Evolutionary conservation across 2,113 vertebrate species (phyloP).

Genomic region (Ploceus nigricollis): DNA sequence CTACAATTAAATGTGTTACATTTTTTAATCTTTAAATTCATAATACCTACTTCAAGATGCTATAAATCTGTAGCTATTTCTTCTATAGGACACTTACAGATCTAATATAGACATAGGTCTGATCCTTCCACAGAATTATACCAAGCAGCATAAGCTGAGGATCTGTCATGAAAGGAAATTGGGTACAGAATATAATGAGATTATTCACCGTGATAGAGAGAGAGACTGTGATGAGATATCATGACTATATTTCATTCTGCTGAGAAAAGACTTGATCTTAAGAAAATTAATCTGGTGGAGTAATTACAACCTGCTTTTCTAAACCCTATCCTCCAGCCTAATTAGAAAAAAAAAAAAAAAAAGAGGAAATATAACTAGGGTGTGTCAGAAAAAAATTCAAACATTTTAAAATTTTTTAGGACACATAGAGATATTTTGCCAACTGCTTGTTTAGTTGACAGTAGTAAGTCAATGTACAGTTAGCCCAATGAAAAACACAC

Average conservation of each 20-base stretch:
- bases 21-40: neutral
- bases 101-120: neutral
- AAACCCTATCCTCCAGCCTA: neutral
- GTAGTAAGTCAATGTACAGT: neutral
- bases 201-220: slow-evolving; percentile 9
- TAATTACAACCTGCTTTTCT: neutral
- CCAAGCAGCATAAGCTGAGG: neutral
- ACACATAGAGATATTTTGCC: neutral
- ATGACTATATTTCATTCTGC: slow-evolving; percentile 19
- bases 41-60: neutral
- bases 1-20: neutral
- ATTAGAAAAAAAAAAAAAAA: neutral
- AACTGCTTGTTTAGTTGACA: neutral
- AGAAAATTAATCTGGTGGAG: slow-evolving; percentile 5
- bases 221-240: neutral
- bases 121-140: neutral
- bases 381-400: neutral
- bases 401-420: neutral
- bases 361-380: neutral
- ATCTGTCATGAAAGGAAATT: slow-evolving; percentile 44
- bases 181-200: neutral
- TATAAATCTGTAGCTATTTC: neutral
- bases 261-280: slow-evolving; percentile 10
- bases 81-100: neutral
- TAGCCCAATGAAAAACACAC: neutral